Evolutionary conservation across 1,140 invertebrate genomes (phyloP).

Genomic region (Aphis gossypii): DNA sequence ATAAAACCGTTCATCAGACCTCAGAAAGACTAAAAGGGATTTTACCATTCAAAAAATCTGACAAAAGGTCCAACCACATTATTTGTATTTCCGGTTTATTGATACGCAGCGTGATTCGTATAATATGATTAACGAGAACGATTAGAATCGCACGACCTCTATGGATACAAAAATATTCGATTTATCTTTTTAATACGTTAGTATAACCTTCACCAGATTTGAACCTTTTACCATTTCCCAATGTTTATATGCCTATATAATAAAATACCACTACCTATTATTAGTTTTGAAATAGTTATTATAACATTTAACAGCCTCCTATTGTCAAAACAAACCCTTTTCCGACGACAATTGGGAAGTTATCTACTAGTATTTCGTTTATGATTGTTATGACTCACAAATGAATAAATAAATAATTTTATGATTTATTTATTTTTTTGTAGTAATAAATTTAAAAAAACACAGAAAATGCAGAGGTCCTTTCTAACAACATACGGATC

Average conservation of each 20-base stretch:
- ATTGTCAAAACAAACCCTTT: not conserved
- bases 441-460: too few species aligned
- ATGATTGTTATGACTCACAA: not conserved
- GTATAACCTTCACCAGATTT: not conserved
- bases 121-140: constrained; percentile 36
- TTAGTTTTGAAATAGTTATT: not conserved
- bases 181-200: constrained; percentile 13
- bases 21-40: not conserved
- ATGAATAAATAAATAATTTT: not conserved
- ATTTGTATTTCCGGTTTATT: constrained; percentile 40
- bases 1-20: not conserved
- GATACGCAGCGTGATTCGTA: not conserved
- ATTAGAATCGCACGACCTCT: not conserved
- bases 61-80: constrained; percentile 1
- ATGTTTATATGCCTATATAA: not conserved
- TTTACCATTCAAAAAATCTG: constrained; percentile 16
- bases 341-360: not conserved
- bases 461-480: too few species aligned
- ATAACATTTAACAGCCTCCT: not conserved
- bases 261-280: not conserved
- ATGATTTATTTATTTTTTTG: not conserved
- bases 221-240: not conserved
- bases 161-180: not conserved
- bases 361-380: not conserved
- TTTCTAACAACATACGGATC: too few species aligned